A percentile compares a stretch with the other conserved stretches of the same genome.
These are phyloP conservation scores for Ciconia nigra DNA, from an alignment of 2,797 vertebrate genomes.

Conservation along the genomic window DNA sequence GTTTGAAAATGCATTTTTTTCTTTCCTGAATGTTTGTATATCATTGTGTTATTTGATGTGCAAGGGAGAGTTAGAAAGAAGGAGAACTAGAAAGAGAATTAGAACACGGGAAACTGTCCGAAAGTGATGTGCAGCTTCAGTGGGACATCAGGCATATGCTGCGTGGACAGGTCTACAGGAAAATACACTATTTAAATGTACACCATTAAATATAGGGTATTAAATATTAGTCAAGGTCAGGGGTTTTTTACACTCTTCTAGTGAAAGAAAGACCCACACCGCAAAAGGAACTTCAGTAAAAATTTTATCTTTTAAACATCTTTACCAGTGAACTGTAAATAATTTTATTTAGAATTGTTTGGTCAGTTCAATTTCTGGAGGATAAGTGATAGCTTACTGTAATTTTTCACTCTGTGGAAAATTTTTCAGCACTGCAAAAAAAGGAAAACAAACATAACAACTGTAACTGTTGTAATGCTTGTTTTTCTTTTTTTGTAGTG, in stretches of 20 bases:
- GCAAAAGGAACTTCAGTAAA: background rate
- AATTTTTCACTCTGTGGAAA: background rate
- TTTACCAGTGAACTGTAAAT: background rate
- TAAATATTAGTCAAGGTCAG: background rate
- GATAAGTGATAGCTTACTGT: background rate
- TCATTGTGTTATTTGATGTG: background rate
- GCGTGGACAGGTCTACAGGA: background rate
- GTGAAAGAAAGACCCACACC: rapidly evolving
- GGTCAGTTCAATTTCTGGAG: background rate
- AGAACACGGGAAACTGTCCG: background rate
- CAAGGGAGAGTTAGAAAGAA: background rate
- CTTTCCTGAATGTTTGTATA: background rate
- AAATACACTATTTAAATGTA: background rate
- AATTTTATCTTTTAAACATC: background rate
- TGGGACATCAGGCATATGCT: background rate
- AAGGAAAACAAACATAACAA: too few relatives aligned
- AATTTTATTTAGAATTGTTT: background rate
- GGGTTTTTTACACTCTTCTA: background rate
- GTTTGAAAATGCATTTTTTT: background rate
- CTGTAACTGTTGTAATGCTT: background rate
- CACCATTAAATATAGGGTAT: background rate
- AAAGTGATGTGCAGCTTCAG: background rate
- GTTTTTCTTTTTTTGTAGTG: background rate
- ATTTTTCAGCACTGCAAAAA: too few relatives aligned
- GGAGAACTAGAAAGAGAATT: background rate